Base-by-base conservation (phyloP, 1,140 invertebrate species). In the Drosophila sproati region DNA sequence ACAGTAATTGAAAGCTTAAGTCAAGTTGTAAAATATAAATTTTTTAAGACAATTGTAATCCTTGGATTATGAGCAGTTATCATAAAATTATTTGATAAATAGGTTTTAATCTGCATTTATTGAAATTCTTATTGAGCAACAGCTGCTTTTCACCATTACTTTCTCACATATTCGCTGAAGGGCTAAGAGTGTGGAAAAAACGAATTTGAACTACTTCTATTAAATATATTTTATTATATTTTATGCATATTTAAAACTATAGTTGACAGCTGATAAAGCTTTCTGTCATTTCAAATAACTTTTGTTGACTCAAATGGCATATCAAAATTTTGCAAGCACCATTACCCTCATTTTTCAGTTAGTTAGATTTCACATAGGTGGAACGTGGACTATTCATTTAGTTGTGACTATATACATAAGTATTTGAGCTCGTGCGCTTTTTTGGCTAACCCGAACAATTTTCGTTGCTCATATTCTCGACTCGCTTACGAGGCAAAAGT, bases 401-500 rank as follows among this genome's bases (percentile, higher is more conserved):
- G 59, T 37, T 61, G 20, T 31, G 41, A 3, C 37, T 2, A 43
- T 31, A 3, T 43, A 5, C 39, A 39, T 43, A 10, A 43, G 37
- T 43, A 43, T 57, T 6, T 57, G n/a, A 57, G 55, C 20, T 12
- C 39, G 4, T 29, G 37, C 3, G 29, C 29, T 29, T 43, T 57
- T 55, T 31, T 29, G 34, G 32, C 52, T 34, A 41, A 35, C 34
- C 20, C 43, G 39, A 43, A 55, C 12, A 60, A 39, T 68, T 41
- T 64, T 57, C 29, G 37, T 54, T 66, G 52, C 37, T 67, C 62
- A 59, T 54, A 69, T 73, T 68, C 55, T 55, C 28, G 56, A 68
- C 64, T 69, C 71, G 62, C 66, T 71, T 64, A 59, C 55, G 51
- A 60, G 54, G 63, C 57, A 72, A 77, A 78, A 78, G 48, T 67